Conservation (phyloP, 2,113 vertebrate species). For the Thymallus thymallus region DNA sequence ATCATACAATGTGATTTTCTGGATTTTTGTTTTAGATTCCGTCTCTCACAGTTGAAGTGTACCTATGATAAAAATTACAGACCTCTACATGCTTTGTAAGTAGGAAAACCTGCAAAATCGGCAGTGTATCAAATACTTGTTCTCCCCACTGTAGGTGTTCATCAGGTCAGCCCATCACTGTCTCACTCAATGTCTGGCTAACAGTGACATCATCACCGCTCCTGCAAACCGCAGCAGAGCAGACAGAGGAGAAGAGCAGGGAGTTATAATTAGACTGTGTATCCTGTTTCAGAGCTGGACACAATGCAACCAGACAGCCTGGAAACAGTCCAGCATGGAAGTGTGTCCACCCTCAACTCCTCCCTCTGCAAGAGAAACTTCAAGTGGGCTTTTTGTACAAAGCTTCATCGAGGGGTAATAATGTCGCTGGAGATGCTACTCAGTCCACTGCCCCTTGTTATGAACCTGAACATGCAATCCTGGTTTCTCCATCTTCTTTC, state of each 20-base stretch:
- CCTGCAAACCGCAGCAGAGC: constrained; percentile 31
- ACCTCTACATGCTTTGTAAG: too few relatives aligned
- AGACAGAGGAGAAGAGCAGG: constrained; percentile 2
- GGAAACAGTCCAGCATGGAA: not conserved
- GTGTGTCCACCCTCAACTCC: not conserved
- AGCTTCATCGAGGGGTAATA: not conserved
- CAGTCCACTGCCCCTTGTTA: too few relatives aligned
- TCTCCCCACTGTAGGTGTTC: too few relatives aligned
- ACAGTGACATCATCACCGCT: not conserved
- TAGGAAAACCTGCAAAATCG: too few relatives aligned
- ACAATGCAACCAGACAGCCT: constrained; percentile 30
- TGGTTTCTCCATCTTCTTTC: too few relatives aligned
- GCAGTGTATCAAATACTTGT: too few relatives aligned
- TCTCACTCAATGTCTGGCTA: not conserved
- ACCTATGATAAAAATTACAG: too few relatives aligned
- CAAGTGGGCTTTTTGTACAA: constrained; percentile 9
- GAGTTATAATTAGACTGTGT: constrained; percentile 47
- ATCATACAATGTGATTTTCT: too few relatives aligned
- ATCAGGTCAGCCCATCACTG: not conserved
- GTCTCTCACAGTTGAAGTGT: too few relatives aligned
- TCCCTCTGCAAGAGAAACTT: constrained; percentile 4
- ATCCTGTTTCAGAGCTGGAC: constrained; percentile 24
- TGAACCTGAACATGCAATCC: too few relatives aligned
- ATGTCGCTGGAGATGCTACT: not conserved
- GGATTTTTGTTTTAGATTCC: too few relatives aligned